Conservation (phyloP, 2,888 invertebrate species). For the Adelognathus sp. region DNA sequence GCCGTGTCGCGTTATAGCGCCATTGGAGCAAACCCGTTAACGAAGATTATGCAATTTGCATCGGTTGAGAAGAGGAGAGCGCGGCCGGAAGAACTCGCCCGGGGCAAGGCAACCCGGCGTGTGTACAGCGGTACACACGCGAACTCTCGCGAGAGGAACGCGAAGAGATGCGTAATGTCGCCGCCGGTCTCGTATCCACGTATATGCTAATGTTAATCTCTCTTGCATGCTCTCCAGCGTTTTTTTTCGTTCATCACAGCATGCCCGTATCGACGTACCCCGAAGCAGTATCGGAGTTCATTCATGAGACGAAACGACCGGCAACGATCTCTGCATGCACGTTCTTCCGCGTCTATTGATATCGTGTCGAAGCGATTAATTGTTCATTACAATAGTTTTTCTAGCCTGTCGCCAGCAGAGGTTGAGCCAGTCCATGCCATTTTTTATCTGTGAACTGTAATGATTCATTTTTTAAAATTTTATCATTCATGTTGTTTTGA, state of each 20-base stretch:
- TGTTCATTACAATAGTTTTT: neutral
- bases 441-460: no score
- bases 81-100: conserved; percentile 61
- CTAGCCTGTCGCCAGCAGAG: no score
- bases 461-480: no score
- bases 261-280: conserved; percentile 61
- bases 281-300: conserved; percentile 35
- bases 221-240: conserved; percentile 17
- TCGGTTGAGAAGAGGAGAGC: conserved; percentile 29
- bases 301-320: conserved; percentile 50
- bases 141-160: conserved; percentile 8
- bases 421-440: no score
- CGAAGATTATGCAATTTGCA: conserved; percentile 70
- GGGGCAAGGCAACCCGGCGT: conserved; percentile 72
- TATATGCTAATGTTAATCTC: conserved; percentile 69
- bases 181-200: conserved; percentile 68
- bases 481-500: no score
- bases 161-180: conserved; percentile 69
- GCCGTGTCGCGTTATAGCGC: conserved; percentile 8
- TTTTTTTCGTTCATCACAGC: conserved; percentile 68
- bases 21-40: conserved; percentile 47
- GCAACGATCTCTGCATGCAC: neutral
- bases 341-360: conserved; percentile 20
- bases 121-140: conserved; percentile 72
- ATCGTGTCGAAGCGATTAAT: neutral